Conservation (phyloP, 2,888 invertebrate genomes). For the Cremastinae sp. region DNA sequence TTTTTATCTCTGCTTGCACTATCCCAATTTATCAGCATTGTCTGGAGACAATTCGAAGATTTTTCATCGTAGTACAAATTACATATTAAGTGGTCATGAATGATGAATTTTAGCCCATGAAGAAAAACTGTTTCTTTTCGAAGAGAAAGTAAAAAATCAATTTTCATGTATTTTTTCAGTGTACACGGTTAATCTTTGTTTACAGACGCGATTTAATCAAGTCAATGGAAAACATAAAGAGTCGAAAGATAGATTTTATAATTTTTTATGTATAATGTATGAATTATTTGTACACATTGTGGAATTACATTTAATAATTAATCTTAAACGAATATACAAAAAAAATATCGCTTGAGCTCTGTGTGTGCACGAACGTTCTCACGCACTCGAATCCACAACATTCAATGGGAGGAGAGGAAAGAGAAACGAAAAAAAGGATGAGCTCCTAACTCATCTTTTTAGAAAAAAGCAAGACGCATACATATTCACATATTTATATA, state of each 20-base stretch:
- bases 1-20: too few species aligned
- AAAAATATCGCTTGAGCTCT: slow-evolving; percentile 51
- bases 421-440: slow-evolving; percentile 26
- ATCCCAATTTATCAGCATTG: too few species aligned
- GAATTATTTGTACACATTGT: slow-evolving; percentile 67
- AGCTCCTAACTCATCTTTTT: slow-evolving; percentile 17
- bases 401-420: slow-evolving; percentile 10
- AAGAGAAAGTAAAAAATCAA: too few species aligned
- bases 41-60: too few species aligned
- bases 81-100: too few species aligned
- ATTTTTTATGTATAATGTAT: slow-evolving; percentile 44
- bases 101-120: too few species aligned
- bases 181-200: too few species aligned
- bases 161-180: too few species aligned
- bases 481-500: slow-evolving; percentile 63
- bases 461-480: slow-evolving; percentile 65
- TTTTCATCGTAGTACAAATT: too few species aligned
- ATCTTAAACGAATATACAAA: slow-evolving; percentile 65
- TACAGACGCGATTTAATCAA: too few species aligned
- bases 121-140: too few species aligned
- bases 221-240: slow-evolving; percentile 18
- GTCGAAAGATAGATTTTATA: background rate
- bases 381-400: slow-evolving; percentile 24
- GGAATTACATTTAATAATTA: slow-evolving; percentile 68
- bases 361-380: slow-evolving; percentile 34